These are phyloP conservation scores for Peromyscus polionotus DNA, from an alignment of 2,113 vertebrate species.

Conservation along the genomic window DNA sequence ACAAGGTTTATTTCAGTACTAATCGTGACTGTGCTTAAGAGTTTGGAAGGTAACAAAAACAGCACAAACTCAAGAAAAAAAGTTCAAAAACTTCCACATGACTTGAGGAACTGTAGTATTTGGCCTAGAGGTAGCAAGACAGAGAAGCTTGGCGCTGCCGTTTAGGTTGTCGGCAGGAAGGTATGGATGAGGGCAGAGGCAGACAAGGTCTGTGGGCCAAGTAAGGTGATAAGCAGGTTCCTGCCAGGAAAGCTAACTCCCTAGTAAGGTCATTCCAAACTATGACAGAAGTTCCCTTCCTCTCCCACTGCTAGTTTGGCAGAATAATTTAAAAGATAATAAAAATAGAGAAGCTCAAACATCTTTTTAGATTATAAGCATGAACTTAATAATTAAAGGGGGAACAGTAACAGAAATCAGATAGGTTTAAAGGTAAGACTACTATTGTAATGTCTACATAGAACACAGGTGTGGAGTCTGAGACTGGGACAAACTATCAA, in stretches of 20 bases:
- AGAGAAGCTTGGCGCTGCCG: background rate
- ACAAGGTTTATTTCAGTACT: slow-evolving; percentile 28
- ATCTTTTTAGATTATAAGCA: slow-evolving; percentile 2
- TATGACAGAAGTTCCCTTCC: background rate
- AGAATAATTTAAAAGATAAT: background rate
- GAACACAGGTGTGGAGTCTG: background rate
- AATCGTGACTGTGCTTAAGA: background rate
- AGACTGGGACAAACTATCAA: background rate
- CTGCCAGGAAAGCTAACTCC: background rate
- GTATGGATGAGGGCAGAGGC: background rate
- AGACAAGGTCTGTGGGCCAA: background rate
- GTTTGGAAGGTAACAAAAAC: slow-evolving; percentile 6
- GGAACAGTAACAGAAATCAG: background rate
- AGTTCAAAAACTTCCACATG: too few relatives aligned
- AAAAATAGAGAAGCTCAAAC: background rate
- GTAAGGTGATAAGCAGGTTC: background rate
- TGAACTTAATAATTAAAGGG: slow-evolving; percentile 1
- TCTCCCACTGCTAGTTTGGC: background rate
- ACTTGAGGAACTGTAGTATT: background rate
- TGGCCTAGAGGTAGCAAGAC: background rate
- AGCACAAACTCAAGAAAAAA: background rate
- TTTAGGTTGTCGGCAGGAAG: background rate
- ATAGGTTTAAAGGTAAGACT: background rate
- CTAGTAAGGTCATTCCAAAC: background rate
- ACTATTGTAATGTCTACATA: background rate